These are phyloP conservation scores for Allygus modestus DNA, from an alignment of 2,888 invertebrate species.

Conservation along the genomic window DNA sequence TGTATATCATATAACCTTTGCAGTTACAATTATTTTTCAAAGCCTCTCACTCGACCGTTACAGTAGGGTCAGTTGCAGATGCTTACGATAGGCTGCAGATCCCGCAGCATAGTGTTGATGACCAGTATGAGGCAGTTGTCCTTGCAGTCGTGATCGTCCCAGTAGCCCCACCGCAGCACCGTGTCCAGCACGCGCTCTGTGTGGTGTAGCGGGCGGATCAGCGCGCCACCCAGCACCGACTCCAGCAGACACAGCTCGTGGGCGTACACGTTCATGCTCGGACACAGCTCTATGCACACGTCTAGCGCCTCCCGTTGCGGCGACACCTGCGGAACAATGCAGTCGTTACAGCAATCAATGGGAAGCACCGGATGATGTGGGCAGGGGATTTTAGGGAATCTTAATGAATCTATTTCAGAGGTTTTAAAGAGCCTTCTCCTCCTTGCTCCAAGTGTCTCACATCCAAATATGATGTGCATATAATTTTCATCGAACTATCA, in stretches of 20 bases:
- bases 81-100: slow-evolving; percentile 74
- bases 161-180: slow-evolving; percentile 90
- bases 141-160: slow-evolving; percentile 91
- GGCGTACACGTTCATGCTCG: slow-evolving; percentile 79
- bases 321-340: slow-evolving; percentile 84
- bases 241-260: slow-evolving; percentile 89
- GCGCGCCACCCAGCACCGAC: slow-evolving; percentile 84
- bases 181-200: slow-evolving; percentile 80
- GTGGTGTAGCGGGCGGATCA: slow-evolving; percentile 88
- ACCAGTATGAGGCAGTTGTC: slow-evolving; percentile 87
- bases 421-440: no score
- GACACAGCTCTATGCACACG: slow-evolving; percentile 84
- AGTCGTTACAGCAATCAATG: no score
- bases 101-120: slow-evolving; percentile 73
- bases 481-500: no score
- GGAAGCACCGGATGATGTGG: no score
- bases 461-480: no score
- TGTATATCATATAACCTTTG: no score
- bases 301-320: slow-evolving; percentile 88
- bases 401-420: no score
- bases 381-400: no score
- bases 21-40: no score
- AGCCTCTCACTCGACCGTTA: no score
- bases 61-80: no score
- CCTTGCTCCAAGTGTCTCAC: no score